Percentiles rank a stretch among this genome's conserved stretches.
Conservation (phyloP, 2,797 vertebrate species). For the Coracias cyanogaster region DNA sequence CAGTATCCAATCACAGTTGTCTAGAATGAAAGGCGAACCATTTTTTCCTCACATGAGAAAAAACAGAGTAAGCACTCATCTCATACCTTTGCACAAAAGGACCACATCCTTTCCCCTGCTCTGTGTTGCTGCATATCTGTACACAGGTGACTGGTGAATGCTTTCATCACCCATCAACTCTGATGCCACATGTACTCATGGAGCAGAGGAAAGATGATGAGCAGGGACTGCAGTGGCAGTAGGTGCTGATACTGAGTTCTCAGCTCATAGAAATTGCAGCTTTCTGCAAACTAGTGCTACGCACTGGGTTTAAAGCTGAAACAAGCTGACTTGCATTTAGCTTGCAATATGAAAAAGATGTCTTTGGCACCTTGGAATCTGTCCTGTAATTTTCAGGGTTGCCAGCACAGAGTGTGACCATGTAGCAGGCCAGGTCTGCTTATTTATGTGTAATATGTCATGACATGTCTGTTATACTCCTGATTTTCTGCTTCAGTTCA, state of each 20-base stretch:
- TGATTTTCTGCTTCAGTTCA: neutral
- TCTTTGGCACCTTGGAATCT: neutral
- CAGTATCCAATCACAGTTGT: neutral
- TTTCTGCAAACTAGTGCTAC: neutral
- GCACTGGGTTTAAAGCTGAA: neutral
- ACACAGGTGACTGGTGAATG: accelerated
- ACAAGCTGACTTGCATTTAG: neutral
- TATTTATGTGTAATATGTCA: neutral
- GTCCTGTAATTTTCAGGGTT: neutral
- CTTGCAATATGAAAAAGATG: neutral
- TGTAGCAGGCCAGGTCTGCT: neutral
- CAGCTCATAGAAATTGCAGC: neutral
- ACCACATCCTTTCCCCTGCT: neutral
- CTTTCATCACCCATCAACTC: neutral
- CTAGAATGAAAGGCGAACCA: neutral
- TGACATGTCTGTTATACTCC: neutral
- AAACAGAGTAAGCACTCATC: neutral
- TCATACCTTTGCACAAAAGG: neutral
- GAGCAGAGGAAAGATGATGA: neutral
- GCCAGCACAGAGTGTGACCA: neutral
- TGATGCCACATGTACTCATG: neutral
- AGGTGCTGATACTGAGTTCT: neutral
- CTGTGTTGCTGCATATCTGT: neutral
- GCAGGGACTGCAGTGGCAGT: neutral
- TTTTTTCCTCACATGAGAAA: neutral